phyloP scores from a whole-genome alignment of 2,888 invertebrate species.

The Lasioglossum oenotherae region DNA sequence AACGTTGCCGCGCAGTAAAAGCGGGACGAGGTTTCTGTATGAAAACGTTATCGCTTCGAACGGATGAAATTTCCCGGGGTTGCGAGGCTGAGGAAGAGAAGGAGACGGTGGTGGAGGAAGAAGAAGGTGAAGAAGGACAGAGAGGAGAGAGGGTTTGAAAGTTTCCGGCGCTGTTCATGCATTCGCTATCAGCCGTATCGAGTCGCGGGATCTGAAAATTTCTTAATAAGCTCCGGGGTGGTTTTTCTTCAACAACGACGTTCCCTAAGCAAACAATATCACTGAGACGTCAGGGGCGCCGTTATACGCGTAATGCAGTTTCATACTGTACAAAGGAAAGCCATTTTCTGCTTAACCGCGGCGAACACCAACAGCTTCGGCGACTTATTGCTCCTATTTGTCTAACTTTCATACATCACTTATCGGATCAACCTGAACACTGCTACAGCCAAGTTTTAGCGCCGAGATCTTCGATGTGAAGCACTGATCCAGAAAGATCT shows the following conservation, averaged over 20 bases:
- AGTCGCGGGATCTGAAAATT: constrained; percentile 16
- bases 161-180: background rate
- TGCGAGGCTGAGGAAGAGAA: background rate
- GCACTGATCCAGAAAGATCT: background rate
- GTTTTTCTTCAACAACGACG: background rate
- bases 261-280: constrained; percentile 11
- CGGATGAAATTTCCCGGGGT: constrained; percentile 18
- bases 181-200: constrained; percentile 18
- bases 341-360: background rate
- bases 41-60: constrained; percentile 15
- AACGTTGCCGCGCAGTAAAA: constrained; percentile 13
- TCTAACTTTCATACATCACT: background rate
- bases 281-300: background rate
- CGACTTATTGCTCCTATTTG: constrained; percentile 18
- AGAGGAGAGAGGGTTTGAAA: background rate
- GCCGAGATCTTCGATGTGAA: background rate
- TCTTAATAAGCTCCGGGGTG: constrained; percentile 30
- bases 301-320: constrained; percentile 13
- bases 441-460: background rate
- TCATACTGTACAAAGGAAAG: background rate
- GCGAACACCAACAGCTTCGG: background rate
- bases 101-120: background rate
- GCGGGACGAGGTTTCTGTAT: constrained; percentile 22
- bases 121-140: background rate
- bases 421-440: background rate